These are phyloP conservation scores for Dipodomys spectabilis DNA, from an alignment of 2,113 vertebrate species.

Conservation along the genomic window DNA sequence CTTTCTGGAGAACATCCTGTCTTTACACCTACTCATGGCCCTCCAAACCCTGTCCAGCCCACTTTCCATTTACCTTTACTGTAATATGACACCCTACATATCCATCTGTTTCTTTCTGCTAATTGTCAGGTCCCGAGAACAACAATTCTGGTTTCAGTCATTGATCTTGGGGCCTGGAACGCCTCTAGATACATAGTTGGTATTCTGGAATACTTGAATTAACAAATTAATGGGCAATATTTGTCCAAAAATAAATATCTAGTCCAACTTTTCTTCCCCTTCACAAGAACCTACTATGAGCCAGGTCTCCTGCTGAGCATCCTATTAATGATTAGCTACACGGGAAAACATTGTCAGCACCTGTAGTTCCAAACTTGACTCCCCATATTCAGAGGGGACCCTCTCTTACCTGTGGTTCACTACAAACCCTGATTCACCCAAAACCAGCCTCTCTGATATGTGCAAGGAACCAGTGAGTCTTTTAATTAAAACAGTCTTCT, in stretches of 20 bases:
- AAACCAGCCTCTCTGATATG: constrained; percentile 83
- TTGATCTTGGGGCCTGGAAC: neutral
- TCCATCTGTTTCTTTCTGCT: neutral
- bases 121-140: neutral
- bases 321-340: neutral
- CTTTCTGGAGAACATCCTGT: neutral
- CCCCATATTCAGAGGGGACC: constrained; percentile 54
- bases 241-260: neutral
- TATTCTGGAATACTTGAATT: neutral
- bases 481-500: constrained; percentile 91
- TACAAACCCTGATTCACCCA: constrained; percentile 58
- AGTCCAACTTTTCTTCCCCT: neutral
- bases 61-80: no score
- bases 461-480: constrained; percentile 87
- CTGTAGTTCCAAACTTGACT: neutral
- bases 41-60: no score
- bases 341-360: neutral
- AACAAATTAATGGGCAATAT: neutral
- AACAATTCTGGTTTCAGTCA: neutral
- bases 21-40: neutral
- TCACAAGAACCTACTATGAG: neutral
- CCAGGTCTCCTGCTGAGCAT: neutral
- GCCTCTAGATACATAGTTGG: neutral
- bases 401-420: constrained; percentile 60
- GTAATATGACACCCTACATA: neutral